Evolutionary conservation across 2,888 invertebrate species (phyloP).

Genomic region (Drosophila emarginata): DNA sequence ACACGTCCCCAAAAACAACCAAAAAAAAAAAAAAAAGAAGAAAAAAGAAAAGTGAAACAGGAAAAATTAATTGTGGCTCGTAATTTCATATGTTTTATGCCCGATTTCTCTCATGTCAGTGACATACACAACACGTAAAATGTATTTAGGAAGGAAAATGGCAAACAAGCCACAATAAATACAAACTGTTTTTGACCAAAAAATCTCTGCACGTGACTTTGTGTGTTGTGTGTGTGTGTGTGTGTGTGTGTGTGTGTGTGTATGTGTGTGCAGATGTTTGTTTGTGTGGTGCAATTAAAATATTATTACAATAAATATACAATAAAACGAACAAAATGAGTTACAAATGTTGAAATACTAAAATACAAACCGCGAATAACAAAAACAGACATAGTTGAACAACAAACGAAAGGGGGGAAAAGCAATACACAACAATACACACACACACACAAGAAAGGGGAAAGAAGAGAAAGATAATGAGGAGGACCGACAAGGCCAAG

Average conservation of each 20-base stretch:
- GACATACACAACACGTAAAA: conserved; percentile 33
- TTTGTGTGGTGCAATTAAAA: conserved; percentile 68
- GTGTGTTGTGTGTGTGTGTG: background rate
- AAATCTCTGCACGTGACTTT: conserved; percentile 67
- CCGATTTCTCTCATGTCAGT: conserved; percentile 63
- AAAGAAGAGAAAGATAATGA: background rate
- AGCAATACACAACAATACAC: too few species aligned
- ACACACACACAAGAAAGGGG: too few species aligned
- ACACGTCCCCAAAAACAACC: conserved; percentile 62
- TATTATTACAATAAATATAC: conserved; percentile 70
- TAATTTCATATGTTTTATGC: conserved; percentile 39
- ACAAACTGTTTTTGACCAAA: conserved; percentile 62
- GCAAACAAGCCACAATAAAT: conserved; percentile 66
- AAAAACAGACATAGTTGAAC: conserved; percentile 32
- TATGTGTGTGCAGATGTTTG: conserved; percentile 31
- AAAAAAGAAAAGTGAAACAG: conserved; percentile 40
- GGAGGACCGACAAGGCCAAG: background rate
- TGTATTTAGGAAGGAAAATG: conserved; percentile 23
- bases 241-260: conserved; percentile 39
- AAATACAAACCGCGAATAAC: conserved; percentile 50
- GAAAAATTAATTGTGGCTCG: conserved; percentile 71
- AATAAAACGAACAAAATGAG: conserved; percentile 18
- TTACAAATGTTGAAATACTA: conserved; percentile 29
- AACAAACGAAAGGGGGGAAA: background rate
- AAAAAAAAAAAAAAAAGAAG: conserved; percentile 38